Base-by-base conservation (phyloP, 2,113 vertebrate species). In the Melierax canorus region DNA sequence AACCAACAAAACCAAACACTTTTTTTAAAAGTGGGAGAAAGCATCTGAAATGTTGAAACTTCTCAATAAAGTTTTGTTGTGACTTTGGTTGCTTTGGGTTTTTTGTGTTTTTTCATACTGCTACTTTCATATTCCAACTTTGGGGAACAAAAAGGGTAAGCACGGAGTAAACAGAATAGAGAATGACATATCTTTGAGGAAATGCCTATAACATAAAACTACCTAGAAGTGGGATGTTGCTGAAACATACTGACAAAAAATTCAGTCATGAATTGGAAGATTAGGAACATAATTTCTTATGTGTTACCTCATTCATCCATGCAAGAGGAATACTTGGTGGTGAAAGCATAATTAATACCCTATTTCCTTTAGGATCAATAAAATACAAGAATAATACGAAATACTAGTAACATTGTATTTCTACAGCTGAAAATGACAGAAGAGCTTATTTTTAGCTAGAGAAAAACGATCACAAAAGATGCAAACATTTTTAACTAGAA, bases 291-390 rank as follows among this genome's bases (percentile, higher is more conserved):
- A 93, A 73, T 32, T 90, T 86, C 39, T 85, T 64, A 26, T 38
- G 29, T 43, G 43, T 76, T 95, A 56, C 30, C 9, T 91, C 69
- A 68, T 82, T 88, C 9, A 5, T 68, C 55, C 67, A 80, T 3
- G 15, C 53, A 69, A 88, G 62, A 69, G 9, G 67, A 90, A 72
- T 68, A 94, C 20, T 66, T 2, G 1, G 55, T 45, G 32, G 7
- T 88, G 88, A 97, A 93, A 88, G n/a, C 18, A 86, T 63, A 90
- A 92, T 94, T 92, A 95, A 92, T 76, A 46, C 4, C 26, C 29
- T 46, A 29, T 79, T 94, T 90, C 32, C 71, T 53, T 69, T 43
- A 92, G 22, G 12, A 71, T 77, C 38, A 86, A 50, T 83, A 66
- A 80, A 80, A 59, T 7, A 5, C 17, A 83, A 67, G 22, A 79